phyloP scores from a whole-genome alignment of 2,113 vertebrate genomes.

The Fregata magnificens region DNA sequence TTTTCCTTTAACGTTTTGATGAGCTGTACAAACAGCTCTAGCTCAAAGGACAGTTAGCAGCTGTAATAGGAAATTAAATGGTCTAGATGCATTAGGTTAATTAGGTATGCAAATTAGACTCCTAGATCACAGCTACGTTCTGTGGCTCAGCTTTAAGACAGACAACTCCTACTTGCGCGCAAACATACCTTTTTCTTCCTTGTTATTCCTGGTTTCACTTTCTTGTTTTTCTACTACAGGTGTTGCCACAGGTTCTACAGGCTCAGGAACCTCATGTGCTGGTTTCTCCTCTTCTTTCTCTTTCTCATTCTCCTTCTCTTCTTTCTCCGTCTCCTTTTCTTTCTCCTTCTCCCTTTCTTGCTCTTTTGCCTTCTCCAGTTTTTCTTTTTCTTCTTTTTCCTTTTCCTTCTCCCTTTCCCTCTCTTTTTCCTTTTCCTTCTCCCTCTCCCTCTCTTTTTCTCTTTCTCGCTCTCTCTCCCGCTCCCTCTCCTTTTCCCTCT shows the following conservation, averaged over 20 bases:
- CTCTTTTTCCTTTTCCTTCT: background rate
- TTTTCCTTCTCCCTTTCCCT: background rate
- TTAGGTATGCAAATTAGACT: background rate
- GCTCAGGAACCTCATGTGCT: slow-evolving; percentile 55
- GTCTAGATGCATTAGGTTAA: background rate
- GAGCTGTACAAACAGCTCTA: background rate
- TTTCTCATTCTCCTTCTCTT: slow-evolving; percentile 62
- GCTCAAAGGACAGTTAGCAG: background rate
- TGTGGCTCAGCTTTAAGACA: background rate
- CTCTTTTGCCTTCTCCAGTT: slow-evolving; percentile 45
- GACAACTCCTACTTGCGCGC: background rate
- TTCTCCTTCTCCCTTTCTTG: slow-evolving; percentile 49
- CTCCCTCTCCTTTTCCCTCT: slow-evolving; percentile 52
- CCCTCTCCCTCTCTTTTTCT: slow-evolving; percentile 21
- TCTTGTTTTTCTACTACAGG: slow-evolving; percentile 61
- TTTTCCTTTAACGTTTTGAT: background rate
- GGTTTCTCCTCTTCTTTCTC: slow-evolving; percentile 56
- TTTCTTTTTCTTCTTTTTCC: slow-evolving; percentile 61
- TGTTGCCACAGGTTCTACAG: slow-evolving; percentile 49
- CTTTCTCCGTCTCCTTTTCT: slow-evolving; percentile 55
- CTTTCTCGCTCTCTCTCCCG: background rate
- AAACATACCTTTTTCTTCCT: slow-evolving; percentile 63
- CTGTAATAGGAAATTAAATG: background rate
- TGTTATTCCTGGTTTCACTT: slow-evolving; percentile 65
- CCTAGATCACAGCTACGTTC: background rate